These are phyloP conservation scores for Dasypogon diadema DNA, from an alignment of 2,888 invertebrate species.

Conservation along the genomic window DNA sequence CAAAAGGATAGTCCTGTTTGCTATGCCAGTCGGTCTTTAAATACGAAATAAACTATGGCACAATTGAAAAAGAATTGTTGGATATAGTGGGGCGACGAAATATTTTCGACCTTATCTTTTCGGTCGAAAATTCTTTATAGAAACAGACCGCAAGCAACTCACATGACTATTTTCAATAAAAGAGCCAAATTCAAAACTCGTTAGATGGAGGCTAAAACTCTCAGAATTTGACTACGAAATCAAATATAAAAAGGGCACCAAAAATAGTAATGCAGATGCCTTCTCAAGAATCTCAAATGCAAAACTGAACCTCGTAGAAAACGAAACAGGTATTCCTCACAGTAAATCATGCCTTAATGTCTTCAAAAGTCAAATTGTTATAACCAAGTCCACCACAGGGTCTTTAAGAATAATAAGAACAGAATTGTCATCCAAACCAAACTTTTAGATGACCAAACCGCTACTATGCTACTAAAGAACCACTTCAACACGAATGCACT, in stretches of 20 bases:
- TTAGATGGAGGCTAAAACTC: constrained; percentile 15
- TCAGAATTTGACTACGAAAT: constrained; percentile 30
- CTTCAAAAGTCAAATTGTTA: not conserved
- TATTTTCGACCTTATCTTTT: too few relatives aligned
- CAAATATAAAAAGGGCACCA: not conserved
- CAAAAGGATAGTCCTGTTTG: constrained; percentile 59
- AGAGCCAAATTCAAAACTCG: constrained; percentile 39
- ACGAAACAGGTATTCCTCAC: not conserved
- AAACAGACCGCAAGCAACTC: constrained; percentile 55
- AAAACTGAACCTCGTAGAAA: not conserved
- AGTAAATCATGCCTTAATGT: not conserved
- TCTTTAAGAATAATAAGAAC: not conserved
- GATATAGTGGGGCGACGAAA: too few relatives aligned
- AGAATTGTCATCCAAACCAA: not conserved
- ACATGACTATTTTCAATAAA: constrained; percentile 52
- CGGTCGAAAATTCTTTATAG: too few relatives aligned
- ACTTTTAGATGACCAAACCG: not conserved
- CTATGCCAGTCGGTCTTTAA: too few relatives aligned
- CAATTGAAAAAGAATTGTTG: too few relatives aligned
- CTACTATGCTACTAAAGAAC: not conserved
- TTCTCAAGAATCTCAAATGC: constrained; percentile 34
- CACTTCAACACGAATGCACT: not conserved
- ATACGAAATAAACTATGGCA: too few relatives aligned
- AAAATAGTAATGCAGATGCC: constrained; percentile 54
- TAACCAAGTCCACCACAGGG: not conserved